Evolutionary conservation across 2,797 vertebrate species (phyloP), one percentile per base, ranked within the genome.

Genomic region (Salarias fasciatus): DNA sequence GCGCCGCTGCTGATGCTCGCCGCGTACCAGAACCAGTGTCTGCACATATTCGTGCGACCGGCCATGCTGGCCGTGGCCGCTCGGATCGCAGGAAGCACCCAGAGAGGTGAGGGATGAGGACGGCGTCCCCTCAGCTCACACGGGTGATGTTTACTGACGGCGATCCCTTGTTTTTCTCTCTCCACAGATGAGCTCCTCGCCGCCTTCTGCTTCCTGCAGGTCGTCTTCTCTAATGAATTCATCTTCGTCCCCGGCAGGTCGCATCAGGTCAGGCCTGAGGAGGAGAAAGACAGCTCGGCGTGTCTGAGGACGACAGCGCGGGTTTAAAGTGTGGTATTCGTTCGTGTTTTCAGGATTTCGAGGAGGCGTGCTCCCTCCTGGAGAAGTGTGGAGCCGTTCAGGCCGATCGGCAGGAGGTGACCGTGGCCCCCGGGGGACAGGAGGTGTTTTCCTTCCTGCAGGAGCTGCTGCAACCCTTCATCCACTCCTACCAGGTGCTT

Each of bases 191-290:
- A 95, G 65, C 79, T 97, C 72, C 94, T 93, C 61, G 72, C 59
- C 57, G 92, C 82, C 80, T 99, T 98, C 84, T 85, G 60, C 81
- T 97, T 99, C 86, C 91, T 98, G 12, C 91, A 75, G 58, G 89
- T 91, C 5, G 36, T 98, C 62, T 95, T 99, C 77, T 92, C 91
- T 42, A 90, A 93, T n/a, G 98, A 99, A 60, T 98, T 99, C 77
- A 91, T 99, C 89, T 96, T 96, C 74, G 87, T 95, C 68, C 95
- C 96, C 18, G 95, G 90, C 55, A 84, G 89, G 56, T 77, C 85
- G 8, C 1, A 90, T 28, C 93, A 96, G 95, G 98, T 98, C 91
- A 93, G 18, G n/a, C n/a, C 36, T n/a, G n/a, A n/a, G n/a, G n/a
- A n/a, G n/a, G 18, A 18, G 18, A 24, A 18, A 24, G 3, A 3